Evolutionary conservation across 1,140 invertebrate species (phyloP), one percentile per base, ranked within the genome.

Genomic region (Tetraneura akinire): DNA sequence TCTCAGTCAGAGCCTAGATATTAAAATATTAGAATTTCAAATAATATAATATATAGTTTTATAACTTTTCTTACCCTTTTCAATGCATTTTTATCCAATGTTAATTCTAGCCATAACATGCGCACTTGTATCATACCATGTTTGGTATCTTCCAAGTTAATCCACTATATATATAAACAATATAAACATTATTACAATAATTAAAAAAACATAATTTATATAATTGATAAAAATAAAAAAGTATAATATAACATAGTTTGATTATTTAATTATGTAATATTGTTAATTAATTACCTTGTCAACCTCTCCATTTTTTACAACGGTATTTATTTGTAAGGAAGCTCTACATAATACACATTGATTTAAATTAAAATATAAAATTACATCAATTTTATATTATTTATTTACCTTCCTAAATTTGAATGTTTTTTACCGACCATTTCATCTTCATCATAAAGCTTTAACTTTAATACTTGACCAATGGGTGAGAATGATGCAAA

Each of bases 81-180:
- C 3, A 97, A 86, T 85, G 94, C 92, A 47, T 86, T 85, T 21
- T 90, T 85, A 85, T 93, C 89, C 45, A 90, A 88, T 21, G 91
- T 91, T 47, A 98, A 87, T 80, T 90, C 90, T 73, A 97, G 89
- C 96, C 96, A 98, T 5, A 91, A 91, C 29, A 97, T 87, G 80
- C 93, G 90, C 42, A 98, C 84, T 85, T 97, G 94, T 2, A 98
- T 89, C 88, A 94, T 91, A 49, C 97, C 97, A 84, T 95, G 94
- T 86, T 96, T 96, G 5, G 94, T 95, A 87, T 96, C 92, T 86
- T 98, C 95, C 81, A 98, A 87, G 0, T 94, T 93, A 71, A 97
- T 88, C 96, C 96, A 98, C 94, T 97, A 83, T 5, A 86, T 5
- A 86, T 66, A 81, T 55, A 45, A 80, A 64, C 14, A 45, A 81